Evolutionary conservation across 2,888 invertebrate genomes (phyloP), one percentile per base, ranked within the genome.

Genomic region (Parapristionchus giblindavisi): DNA sequence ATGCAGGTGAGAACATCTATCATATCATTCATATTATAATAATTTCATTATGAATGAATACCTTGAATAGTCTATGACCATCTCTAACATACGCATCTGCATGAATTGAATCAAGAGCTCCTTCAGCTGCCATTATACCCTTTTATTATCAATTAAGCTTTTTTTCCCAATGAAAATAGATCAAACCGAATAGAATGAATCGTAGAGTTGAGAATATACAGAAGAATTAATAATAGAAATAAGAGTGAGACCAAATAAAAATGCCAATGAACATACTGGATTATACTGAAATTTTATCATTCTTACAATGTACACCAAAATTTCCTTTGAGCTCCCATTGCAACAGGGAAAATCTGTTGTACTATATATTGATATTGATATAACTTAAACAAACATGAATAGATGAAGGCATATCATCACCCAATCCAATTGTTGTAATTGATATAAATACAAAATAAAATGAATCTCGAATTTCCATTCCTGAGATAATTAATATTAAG

Each of bases 361-460:
- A 24, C 21, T 52, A 21, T 5, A 52, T 3, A 3, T 5, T 21
- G 21, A 52, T 5, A 2, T 27, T 36, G 3, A 34, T 6, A 17
- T 36, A 1, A 8, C 11, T 21, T 27, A 2, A 38, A 24, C 2
- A 1, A 6, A 65, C 63, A 40, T 65, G 63, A 14, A 36, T 43
- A 0, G 63, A 43, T 38, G 27, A 8, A 32, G 84, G 84, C 84
- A 84, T 84, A 11, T 83, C 79, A 78, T 84, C 84, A 48, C 84
- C 84, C 5, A 84, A 63, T 38, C 84, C 84, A 54, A 83, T 83
- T 17, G 84, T 84, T 8, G 83, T 82, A 52, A 84, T 75, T 72
- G 80, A 80, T 60, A 84, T 84, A 66, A 83, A 81, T 14, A 81
- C 80, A 75, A 84, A 84, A 75, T 84, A 84, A 38, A 84, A 79